Evolutionary conservation across 1,140 invertebrate species (phyloP), one percentile per base, ranked within the genome.

Genomic region (Zaprionus taronus): DNA sequence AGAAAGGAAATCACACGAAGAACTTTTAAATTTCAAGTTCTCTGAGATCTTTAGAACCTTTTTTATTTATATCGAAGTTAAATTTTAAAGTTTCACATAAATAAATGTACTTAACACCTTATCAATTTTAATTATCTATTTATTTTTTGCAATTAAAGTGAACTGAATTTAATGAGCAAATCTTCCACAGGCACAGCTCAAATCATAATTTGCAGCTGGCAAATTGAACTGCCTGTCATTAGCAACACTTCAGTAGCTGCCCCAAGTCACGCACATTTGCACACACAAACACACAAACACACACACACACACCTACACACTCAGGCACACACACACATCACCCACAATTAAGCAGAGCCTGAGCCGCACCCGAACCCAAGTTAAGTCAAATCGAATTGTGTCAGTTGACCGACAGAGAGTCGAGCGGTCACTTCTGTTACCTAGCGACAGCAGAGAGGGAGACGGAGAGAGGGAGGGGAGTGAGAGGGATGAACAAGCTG

Each of bases 301-400:
- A n/a, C n/a, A n/a, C n/a, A n/a, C 12, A 44, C 15, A 44, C 31
- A 26, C 7, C 24, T 26, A n/a, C 0, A 36, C 7, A 17, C 11
- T 14, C 12, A 4, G 11, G 20, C 17, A 66, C 4, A 17, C 12
- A 22, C 17, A 66, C 20, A 36, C 51, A 38, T 65, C 31, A 56
- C 38, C 12, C 36, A 47, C 41, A 69, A 60, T 56, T 71, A 31
- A 56, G 51, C 47, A 28, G n/a, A 57, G 47, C 41, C 57, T 28
- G 15, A 71, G 14, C 24, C 47, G 49, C 38, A 17, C 4, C 56
- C 38, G 69, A 55, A 72, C 55, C 79, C 81, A 60, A 68, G 65
- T 62, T 70, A 81, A 71, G 83, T 65, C 85, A 79, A 76, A 89
- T 81, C 84, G 62, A 83, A 89, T 72, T 79, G 81, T 69, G 76